Base-by-base conservation (phyloP, 2,797 vertebrate species). In the Potorous gilbertii region DNA sequence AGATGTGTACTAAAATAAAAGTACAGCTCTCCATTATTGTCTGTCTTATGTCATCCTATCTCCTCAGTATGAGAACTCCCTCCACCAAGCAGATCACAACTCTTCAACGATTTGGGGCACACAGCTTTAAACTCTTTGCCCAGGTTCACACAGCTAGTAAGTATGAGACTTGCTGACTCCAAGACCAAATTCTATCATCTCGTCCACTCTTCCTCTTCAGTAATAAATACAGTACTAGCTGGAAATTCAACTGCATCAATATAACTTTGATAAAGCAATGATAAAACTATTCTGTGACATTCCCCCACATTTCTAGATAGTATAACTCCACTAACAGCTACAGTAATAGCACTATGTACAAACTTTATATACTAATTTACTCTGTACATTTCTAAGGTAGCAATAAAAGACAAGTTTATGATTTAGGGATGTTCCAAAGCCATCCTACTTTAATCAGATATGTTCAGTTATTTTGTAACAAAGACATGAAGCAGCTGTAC, bases 401-500 rank as follows among this genome's bases (percentile, higher is more conserved):
- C 50, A 40, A 62, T 56, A 95, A 92, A 54, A 87, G 55, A 24
- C 56, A 90, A 66, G 56, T 31, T 90, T 66, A 91, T 81, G 92
- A 94, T 93, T 96, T 50, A 66, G 10, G 55, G 93, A 81, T 0
- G 90, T 27, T 55, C 66, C 13, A 74, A 94, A 92, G n/a, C 13
- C 90, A 2, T 40, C 95, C 34, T 55, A 93, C n/a, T 96, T 94
- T 56, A 62, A 90, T 95, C 52, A 95, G 92, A 50, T 93, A 93
- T 57, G 54, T 90, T 93, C 93, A 55, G 95, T 91, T 96, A 95
- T 90, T 95, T 96, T 93, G 56, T 94, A 96, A 91, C 50, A 31
- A 66, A 74, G 56, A 90, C 62, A 59, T 81, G 55, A 96, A 97
- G 95, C 6, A 91, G 46, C n/a, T 28, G 28, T 55, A 54, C 18